Conservation (phyloP, 2,888 invertebrate genomes). For the Odontomyia ornata region DNA sequence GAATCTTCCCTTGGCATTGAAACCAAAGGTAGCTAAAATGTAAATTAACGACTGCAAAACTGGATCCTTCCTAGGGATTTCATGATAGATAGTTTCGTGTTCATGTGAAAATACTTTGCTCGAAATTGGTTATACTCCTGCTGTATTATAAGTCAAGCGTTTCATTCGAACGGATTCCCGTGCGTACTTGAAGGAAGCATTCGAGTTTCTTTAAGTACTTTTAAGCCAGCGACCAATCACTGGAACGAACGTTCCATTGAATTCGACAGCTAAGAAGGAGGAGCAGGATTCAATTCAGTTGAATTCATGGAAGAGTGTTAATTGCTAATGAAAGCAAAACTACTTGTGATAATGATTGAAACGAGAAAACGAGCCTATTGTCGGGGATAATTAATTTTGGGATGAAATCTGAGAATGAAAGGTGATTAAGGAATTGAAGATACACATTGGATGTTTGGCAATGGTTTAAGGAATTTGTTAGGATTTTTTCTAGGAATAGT, state of each 20-base stretch:
- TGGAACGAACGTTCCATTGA: background rate
- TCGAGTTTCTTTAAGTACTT: background rate
- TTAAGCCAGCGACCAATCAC: background rate
- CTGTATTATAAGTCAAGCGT: background rate
- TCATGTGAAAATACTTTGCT: background rate
- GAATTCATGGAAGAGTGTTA: background rate
- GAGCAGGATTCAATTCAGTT: slow-evolving; percentile 10
- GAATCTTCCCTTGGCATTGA: background rate
- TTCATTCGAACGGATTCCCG: background rate
- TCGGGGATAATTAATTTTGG: background rate
- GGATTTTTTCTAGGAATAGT: no score
- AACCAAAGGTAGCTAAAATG: slow-evolving; percentile 37
- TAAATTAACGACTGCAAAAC: slow-evolving; percentile 30
- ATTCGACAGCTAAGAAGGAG: background rate
- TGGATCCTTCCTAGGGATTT: slow-evolving; percentile 11
- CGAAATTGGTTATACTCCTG: background rate
- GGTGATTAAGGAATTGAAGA: no score
- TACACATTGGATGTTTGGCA: no score
- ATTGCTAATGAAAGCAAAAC: slow-evolving; percentile 9
- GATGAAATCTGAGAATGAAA: no score
- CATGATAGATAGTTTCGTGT: slow-evolving; percentile 33
- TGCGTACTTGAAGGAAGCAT: background rate
- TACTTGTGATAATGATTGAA: slow-evolving; percentile 15
- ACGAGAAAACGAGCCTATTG: background rate
- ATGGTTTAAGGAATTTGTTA: no score